phyloP scores from a whole-genome alignment of 2,888 invertebrate genomes.

The Lomographa bimaculata region DNA sequence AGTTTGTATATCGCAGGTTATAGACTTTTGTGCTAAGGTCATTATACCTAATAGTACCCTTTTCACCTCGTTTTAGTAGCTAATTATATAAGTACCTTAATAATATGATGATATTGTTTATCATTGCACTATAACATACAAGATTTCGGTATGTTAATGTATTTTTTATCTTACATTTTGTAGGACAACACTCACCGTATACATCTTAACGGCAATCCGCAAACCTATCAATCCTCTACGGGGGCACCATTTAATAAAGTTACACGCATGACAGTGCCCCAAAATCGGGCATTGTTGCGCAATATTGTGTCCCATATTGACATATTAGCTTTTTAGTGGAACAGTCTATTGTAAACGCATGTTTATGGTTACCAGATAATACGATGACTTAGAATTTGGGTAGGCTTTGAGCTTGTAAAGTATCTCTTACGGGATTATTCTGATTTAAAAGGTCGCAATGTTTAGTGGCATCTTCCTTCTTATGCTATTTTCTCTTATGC shows the following conservation, averaged over 20 bases:
- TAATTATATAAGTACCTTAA: neutral
- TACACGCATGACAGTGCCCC: constrained; percentile 66
- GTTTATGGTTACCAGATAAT: constrained; percentile 45
- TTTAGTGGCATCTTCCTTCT: no score
- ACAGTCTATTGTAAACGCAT: constrained; percentile 49
- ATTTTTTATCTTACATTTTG: no score
- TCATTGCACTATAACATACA: no score
- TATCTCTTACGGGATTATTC: no score
- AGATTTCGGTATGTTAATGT: no score
- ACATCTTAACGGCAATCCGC: constrained; percentile 28
- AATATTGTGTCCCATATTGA: constrained; percentile 66
- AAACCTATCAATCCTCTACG: constrained; percentile 70
- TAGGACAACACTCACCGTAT: constrained; percentile 25
- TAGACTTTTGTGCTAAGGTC: constrained; percentile 27
- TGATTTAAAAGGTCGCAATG: no score
- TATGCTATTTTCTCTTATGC: no score
- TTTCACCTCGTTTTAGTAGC: neutral
- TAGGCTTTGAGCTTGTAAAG: no score
- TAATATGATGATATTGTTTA: no score
- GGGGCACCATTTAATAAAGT: constrained; percentile 68
- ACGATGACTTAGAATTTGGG: no score
- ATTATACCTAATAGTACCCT: neutral
- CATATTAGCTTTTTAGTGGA: constrained; percentile 71
- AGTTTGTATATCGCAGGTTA: constrained; percentile 50
- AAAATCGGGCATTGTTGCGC: constrained; percentile 66